Percentiles rank a stretch among this genome's conserved stretches.
These are phyloP conservation scores for Electrophaes corylata DNA, from an alignment of 2,888 invertebrate genomes.

Conservation along the genomic window DNA sequence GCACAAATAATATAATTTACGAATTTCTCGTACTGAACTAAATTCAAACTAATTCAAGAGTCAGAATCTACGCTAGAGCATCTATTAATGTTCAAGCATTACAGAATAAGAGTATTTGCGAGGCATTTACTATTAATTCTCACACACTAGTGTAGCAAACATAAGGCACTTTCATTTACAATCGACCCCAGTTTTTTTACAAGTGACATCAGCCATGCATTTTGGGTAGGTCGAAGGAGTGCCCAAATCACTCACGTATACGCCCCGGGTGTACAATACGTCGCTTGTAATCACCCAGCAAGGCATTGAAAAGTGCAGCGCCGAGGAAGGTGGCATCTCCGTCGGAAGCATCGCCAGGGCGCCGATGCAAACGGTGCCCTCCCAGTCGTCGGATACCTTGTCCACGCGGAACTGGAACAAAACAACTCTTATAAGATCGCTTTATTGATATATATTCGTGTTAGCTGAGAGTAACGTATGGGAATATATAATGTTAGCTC, in stretches of 20 bases:
- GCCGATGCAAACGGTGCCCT: slow-evolving; percentile 91
- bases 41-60: too few relatives aligned
- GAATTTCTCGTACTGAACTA: too few relatives aligned
- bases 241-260: slow-evolving; percentile 82
- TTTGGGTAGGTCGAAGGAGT: background rate
- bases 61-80: too few relatives aligned
- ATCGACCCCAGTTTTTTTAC: background rate
- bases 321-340: slow-evolving; percentile 86
- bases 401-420: slow-evolving; percentile 87
- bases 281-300: slow-evolving; percentile 93
- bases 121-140: too few relatives aligned
- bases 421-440: background rate
- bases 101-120: too few relatives aligned
- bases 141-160: too few relatives aligned
- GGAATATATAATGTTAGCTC: too few relatives aligned
- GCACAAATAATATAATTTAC: too few relatives aligned
- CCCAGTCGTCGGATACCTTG: slow-evolving; percentile 89
- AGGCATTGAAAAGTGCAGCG: slow-evolving; percentile 90
- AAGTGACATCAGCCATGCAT: background rate
- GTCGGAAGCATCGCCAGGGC: slow-evolving; percentile 90
- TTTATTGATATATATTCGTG: too few relatives aligned
- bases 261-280: slow-evolving; percentile 92
- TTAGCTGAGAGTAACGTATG: too few relatives aligned
- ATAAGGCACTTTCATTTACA: background rate
- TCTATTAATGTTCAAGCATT: too few relatives aligned